Conservation (phyloP, 2,888 invertebrate species). For the Tetragonisca angustula region DNA sequence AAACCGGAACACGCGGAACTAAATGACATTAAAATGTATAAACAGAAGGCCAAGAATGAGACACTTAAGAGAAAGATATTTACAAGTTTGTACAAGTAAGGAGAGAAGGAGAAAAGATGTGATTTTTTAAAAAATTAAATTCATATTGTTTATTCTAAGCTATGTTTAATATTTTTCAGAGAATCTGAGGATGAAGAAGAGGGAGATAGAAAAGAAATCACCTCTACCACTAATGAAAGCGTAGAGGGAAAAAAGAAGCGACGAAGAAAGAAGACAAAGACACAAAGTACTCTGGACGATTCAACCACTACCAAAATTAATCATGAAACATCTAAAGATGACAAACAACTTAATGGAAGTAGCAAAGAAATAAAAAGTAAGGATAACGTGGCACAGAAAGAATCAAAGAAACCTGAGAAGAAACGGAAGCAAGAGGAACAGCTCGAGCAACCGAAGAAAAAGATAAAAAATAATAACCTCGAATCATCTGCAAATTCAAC, state of each 20-base stretch:
- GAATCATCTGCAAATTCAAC: slow-evolving; percentile 12
- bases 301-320: not conserved
- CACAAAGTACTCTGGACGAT: slow-evolving; percentile 57
- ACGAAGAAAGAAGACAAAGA: slow-evolving; percentile 78
- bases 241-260: slow-evolving; percentile 58
- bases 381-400: not conserved
- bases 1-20: slow-evolving; percentile 91
- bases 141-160: not conserved
- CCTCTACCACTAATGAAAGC: slow-evolving; percentile 63
- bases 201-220: slow-evolving; percentile 71
- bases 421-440: slow-evolving; percentile 53
- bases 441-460: slow-evolving; percentile 52
- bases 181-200: slow-evolving; percentile 78
- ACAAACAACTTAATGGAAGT: not conserved
- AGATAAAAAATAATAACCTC: slow-evolving; percentile 56
- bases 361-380: not conserved
- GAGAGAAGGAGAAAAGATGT: slow-evolving; percentile 22
- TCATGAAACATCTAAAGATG: not conserved
- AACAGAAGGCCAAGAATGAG: slow-evolving; percentile 89
- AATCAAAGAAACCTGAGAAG: slow-evolving; percentile 38
- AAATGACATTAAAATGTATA: slow-evolving; percentile 91
- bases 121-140: not conserved
- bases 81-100: slow-evolving; percentile 89
- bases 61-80: slow-evolving; percentile 91
- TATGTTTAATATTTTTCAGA: slow-evolving; percentile 38